These are phyloP conservation scores for Diploptera punctata DNA, from an alignment of 2,888 invertebrate genomes.

Conservation along the genomic window DNA sequence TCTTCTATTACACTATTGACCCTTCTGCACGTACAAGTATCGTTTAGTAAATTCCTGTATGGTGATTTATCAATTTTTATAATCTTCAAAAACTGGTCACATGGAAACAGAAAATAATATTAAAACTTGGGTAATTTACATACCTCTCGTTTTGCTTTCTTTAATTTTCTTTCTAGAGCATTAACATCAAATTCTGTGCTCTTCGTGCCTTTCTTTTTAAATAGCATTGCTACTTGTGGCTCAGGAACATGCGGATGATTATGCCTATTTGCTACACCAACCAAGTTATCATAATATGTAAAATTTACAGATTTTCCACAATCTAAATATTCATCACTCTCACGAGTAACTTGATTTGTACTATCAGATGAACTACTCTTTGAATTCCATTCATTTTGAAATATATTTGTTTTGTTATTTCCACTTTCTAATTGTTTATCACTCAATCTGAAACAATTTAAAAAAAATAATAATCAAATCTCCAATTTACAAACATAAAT, in stretches of 20 bases:
- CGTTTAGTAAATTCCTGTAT: too few species aligned
- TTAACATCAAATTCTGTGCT: conserved; percentile 76
- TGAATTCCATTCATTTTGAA: conserved; percentile 32
- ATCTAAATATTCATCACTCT: conserved; percentile 60
- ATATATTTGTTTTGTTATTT: conserved; percentile 24
- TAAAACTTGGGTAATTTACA: too few species aligned
- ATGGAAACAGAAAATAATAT: too few species aligned
- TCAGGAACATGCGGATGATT: conserved; percentile 86
- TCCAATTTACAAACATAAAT: background rate
- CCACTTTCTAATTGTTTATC: conserved; percentile 16
- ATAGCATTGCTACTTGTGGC: conserved; percentile 80
- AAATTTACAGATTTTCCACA: conserved; percentile 88
- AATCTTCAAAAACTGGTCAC: too few species aligned
- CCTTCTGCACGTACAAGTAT: too few species aligned
- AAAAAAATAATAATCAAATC: background rate
- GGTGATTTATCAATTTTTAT: too few species aligned
- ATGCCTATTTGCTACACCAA: conserved; percentile 83
- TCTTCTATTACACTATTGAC: too few species aligned
- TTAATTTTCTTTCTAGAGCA: conserved; percentile 73
- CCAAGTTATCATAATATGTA: conserved; percentile 87
- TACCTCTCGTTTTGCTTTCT: conserved; percentile 78
- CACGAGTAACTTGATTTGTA: conserved; percentile 28
- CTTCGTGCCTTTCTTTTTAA: conserved; percentile 67
- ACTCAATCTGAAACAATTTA: background rate
- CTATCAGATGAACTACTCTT: conserved; percentile 21